Conservation (phyloP, 2,888 invertebrate genomes). For the Clostera curtula region DNA sequence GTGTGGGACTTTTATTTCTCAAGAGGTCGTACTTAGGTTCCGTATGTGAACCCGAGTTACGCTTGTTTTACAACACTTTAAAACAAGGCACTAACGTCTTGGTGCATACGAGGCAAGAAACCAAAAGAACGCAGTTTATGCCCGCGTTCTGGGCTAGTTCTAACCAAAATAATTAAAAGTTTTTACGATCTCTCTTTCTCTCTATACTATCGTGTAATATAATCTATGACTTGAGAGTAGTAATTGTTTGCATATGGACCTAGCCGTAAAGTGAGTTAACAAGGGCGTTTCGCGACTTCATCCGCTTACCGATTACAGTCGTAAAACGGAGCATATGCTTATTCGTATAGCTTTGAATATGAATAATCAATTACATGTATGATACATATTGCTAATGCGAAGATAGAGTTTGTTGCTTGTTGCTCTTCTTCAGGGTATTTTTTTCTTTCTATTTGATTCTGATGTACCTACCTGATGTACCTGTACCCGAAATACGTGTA, state of each 20-base stretch:
- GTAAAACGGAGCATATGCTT: too few species aligned
- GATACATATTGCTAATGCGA: too few species aligned
- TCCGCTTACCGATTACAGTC: too few species aligned
- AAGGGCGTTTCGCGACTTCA: too few species aligned
- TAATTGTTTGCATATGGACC: conserved; percentile 36
- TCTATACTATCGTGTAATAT: conserved; percentile 47
- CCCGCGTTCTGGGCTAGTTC: conserved; percentile 54
- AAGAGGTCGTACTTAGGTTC: conserved; percentile 35
- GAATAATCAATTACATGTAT: too few species aligned
- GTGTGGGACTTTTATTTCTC: conserved; percentile 45
- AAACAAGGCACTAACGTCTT: conserved; percentile 64
- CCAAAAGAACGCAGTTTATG: conserved; percentile 66
- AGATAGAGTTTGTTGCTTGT: too few species aligned
- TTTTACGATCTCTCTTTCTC: conserved; percentile 63
- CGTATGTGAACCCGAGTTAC: conserved; percentile 38
- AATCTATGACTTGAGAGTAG: conserved; percentile 35
- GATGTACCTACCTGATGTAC: too few species aligned
- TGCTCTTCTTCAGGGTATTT: too few species aligned
- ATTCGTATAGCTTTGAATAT: too few species aligned
- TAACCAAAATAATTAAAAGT: conserved; percentile 67
- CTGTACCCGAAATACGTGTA: too few species aligned
- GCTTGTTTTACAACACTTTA: conserved; percentile 71
- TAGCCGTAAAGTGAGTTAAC: conserved; percentile 13
- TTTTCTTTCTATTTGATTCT: too few species aligned
- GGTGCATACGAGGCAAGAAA: conserved; percentile 37